These are phyloP conservation scores for Gephyroberyx darwinii DNA, from an alignment of 2,797 vertebrate species.

Conservation along the genomic window DNA sequence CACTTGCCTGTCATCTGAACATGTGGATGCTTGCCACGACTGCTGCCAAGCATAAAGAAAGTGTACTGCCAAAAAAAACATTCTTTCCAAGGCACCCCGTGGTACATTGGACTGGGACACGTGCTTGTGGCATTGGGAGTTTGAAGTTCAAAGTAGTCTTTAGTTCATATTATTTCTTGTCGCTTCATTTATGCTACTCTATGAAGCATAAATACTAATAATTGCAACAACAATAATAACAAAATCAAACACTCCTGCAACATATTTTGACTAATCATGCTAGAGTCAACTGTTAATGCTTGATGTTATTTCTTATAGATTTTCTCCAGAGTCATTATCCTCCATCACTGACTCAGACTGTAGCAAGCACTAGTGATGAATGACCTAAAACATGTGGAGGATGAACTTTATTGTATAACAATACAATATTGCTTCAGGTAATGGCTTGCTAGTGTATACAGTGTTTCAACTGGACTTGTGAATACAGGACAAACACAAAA, in stretches of 20 bases:
- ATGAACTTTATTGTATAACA: conserved; percentile 29
- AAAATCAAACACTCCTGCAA: background rate
- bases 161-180: conserved; percentile 15
- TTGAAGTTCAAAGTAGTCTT: background rate
- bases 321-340: background rate
- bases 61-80: conserved; percentile 44
- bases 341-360: conserved; percentile 14
- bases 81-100: conserved; percentile 47
- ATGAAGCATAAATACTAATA: background rate
- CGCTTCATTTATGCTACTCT: conserved; percentile 11
- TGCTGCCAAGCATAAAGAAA: conserved; percentile 39
- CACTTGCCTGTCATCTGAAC: conserved; percentile 43
- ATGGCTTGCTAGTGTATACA: conserved; percentile 22
- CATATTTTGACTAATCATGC: background rate
- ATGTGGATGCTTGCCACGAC: conserved; percentile 32
- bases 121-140: conserved; percentile 26
- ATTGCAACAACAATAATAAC: background rate
- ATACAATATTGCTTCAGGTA: conserved; percentile 22
- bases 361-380: conserved; percentile 29
- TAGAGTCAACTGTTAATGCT: background rate
- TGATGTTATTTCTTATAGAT: background rate
- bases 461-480: background rate
- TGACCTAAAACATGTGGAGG: conserved; percentile 10
- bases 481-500: conserved; percentile 18
- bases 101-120: conserved; percentile 45